Evolutionary conservation across 2,888 invertebrate species (phyloP).

Genomic region (Acronicta aceris): DNA sequence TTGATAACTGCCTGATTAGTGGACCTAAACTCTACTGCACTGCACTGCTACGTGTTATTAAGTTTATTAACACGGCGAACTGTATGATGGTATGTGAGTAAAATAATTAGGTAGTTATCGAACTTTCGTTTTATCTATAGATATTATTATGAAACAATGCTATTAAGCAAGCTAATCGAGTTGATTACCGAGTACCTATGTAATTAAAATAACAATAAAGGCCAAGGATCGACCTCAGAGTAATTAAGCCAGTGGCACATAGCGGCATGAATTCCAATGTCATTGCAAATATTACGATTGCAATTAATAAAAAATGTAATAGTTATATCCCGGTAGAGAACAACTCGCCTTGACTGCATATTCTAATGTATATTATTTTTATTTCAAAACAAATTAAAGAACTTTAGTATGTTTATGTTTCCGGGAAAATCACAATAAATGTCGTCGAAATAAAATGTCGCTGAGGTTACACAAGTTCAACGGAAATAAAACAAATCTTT

Average conservation of each 20-base stretch:
- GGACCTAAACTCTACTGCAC: no score
- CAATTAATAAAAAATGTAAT: conserved; percentile 49
- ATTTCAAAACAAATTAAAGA: neutral
- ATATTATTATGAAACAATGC: conserved; percentile 14
- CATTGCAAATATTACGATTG: conserved; percentile 30
- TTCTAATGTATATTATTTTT: conserved; percentile 2
- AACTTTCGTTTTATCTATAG: conserved; percentile 23
- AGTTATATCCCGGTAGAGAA: conserved; percentile 30
- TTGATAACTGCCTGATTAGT: no score
- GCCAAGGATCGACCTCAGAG: conserved; percentile 40
- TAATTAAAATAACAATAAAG: conserved; percentile 54
- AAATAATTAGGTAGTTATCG: conserved; percentile 1
- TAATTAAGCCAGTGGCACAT: conserved; percentile 41
- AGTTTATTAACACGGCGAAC: no score
- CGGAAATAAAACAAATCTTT: conserved; percentile 6
- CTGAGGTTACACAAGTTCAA: neutral
- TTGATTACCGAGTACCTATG: conserved; percentile 23
- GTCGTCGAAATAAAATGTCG: conserved; percentile 19
- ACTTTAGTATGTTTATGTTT: conserved; percentile 10
- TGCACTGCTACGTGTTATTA: no score
- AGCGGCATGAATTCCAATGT: conserved; percentile 42
- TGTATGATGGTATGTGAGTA: neutral
- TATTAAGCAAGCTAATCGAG: conserved; percentile 24
- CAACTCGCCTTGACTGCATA: conserved; percentile 26
- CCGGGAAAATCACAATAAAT: conserved; percentile 25